Conservation (phyloP, 2,888 invertebrate species). For the Pseudococcus viburni region DNA sequence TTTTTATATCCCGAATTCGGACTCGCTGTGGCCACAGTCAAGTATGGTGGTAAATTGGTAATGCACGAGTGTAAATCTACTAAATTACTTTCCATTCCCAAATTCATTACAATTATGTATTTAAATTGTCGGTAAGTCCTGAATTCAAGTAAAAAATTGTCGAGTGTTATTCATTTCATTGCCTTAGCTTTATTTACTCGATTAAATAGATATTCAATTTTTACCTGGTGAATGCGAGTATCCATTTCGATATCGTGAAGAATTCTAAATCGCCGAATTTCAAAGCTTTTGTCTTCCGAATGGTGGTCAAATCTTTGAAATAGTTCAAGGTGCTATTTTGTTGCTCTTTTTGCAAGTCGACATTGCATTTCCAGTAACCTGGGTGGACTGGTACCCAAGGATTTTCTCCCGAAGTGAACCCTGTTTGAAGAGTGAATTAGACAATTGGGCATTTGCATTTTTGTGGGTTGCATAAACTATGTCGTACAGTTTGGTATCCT, state of each 20-base stretch:
- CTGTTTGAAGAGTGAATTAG: slow-evolving; percentile 67
- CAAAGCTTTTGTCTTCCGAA: slow-evolving; percentile 72
- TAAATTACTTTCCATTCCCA: background rate
- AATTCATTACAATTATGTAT: background rate
- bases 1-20: background rate
- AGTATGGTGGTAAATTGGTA: background rate
- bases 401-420: slow-evolving; percentile 74
- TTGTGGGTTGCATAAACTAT: no score
- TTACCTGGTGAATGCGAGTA: slow-evolving; percentile 50
- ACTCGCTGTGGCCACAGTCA: background rate
- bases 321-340: slow-evolving; percentile 67
- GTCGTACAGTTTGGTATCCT: no score
- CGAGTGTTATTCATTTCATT: no score
- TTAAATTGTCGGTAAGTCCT: background rate
- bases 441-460: no score
- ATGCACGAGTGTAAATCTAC: background rate
- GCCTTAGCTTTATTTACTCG: no score
- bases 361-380: slow-evolving; percentile 74
- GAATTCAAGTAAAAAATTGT: no score
- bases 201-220: background rate
- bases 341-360: slow-evolving; percentile 65
- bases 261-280: slow-evolving; percentile 64
- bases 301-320: slow-evolving; percentile 67
- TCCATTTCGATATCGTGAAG: slow-evolving; percentile 23
- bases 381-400: slow-evolving; percentile 80